phyloP scores from a whole-genome alignment of 2,113 vertebrate species.

The Salvelinus fontinalis region DNA sequence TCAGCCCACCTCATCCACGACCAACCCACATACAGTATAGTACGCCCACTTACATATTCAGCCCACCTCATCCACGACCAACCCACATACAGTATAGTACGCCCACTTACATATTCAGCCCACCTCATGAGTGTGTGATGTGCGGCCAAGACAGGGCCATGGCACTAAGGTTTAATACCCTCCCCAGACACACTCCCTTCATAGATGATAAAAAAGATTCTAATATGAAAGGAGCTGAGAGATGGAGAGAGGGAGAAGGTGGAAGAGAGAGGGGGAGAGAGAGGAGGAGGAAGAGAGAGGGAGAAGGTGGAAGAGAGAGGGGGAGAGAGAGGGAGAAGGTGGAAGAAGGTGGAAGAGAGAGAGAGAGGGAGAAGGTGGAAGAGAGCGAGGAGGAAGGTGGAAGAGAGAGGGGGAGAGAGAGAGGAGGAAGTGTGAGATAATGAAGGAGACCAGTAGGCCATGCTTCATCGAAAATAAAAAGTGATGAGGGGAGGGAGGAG shows the following conservation, averaged over 20 bases:
- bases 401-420: conserved; percentile 1
- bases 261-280: not conserved
- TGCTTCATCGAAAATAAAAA: not conserved
- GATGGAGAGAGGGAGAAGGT: conserved; percentile 4
- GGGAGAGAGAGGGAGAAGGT: too few relatives aligned
- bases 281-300: too few relatives aligned
- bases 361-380: conserved; percentile 8
- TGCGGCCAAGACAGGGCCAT: not conserved
- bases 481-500: conserved; percentile 2
- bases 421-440: not conserved
- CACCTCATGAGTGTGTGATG: conserved; percentile 1
- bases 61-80: not conserved
- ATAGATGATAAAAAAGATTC: not conserved
- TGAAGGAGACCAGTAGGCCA: not conserved
- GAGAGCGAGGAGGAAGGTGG: conserved; percentile 12
- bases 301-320: too few relatives aligned
- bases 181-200: not conserved
- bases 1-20: too few relatives aligned
- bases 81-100: not conserved
- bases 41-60: too few relatives aligned
- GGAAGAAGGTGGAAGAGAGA: too few relatives aligned
- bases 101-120: not conserved
- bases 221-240: not conserved
- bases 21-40: too few relatives aligned
- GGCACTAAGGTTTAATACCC: not conserved